Conservation (phyloP, 92 coral and sea anemone species). For the Muricea muricata region DNA sequence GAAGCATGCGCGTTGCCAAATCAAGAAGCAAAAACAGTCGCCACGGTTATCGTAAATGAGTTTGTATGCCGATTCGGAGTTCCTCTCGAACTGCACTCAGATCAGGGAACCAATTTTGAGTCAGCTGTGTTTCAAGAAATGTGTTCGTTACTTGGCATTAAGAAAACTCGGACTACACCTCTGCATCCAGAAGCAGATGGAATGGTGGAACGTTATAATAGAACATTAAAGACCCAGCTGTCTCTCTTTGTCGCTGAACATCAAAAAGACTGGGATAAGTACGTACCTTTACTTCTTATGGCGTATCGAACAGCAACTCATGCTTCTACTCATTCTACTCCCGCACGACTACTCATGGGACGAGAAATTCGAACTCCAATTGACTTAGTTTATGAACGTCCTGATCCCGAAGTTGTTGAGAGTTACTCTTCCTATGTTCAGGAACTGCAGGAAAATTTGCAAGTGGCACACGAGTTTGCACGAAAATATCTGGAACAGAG, state of each 20-base stretch:
- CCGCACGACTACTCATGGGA: neutral
- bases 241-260: constrained; percentile 6
- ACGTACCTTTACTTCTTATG: neutral
- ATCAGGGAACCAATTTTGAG: constrained; percentile 30
- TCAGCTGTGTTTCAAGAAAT: constrained; percentile 25
- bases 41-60: constrained; percentile 7
- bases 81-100: constrained; percentile 21
- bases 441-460: constrained; percentile 8
- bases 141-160: constrained; percentile 14
- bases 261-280: neutral
- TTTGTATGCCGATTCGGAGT: constrained; percentile 23
- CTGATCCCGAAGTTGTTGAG: neutral
- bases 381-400: constrained; percentile 5
- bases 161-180: constrained; percentile 11
- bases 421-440: neutral
- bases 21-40: constrained; percentile 38
- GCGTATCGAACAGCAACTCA: constrained; percentile 1
- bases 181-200: constrained; percentile 26
- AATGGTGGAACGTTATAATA: constrained; percentile 9
- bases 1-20: constrained; percentile 57
- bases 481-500: neutral
- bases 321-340: neutral
- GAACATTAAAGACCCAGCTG: constrained; percentile 4
- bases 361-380: neutral
- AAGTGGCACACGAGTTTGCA: constrained; percentile 10